Evolutionary conservation across 2,888 invertebrate genomes (phyloP).

Genomic region (Arenicola marina): DNA sequence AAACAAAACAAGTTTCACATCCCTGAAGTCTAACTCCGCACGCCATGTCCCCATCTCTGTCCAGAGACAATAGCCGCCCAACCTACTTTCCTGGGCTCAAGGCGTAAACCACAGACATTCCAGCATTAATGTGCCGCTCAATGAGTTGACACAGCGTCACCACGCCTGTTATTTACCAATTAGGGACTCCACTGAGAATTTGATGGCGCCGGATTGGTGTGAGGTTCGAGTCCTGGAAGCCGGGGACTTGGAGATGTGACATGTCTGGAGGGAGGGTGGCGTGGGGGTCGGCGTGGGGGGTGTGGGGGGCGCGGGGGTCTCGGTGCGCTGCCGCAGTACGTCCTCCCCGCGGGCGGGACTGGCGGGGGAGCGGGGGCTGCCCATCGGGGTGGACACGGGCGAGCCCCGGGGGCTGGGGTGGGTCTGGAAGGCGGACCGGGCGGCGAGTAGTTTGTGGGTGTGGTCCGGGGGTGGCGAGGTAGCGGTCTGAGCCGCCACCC

Average conservation of each 20-base stretch:
- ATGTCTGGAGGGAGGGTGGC: not conserved
- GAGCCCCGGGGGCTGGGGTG: not conserved
- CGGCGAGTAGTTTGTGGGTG: conserved; percentile 9
- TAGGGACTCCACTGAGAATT: conserved; percentile 29
- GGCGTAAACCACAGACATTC: no score
- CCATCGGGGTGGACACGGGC: not conserved
- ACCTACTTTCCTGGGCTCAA: no score
- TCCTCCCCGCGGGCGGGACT: conserved; percentile 1
- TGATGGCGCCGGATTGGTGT: conserved; percentile 41
- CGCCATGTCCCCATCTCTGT: no score
- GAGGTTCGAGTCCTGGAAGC: not conserved
- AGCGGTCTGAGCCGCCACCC: not conserved
- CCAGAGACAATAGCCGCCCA: no score
- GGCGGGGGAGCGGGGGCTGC: not conserved
- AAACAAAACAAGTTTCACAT: no score
- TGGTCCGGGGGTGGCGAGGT: not conserved
- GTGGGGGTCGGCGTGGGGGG: not conserved
- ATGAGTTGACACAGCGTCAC: no score
- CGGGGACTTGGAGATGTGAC: not conserved
- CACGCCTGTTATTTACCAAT: conserved; percentile 24
- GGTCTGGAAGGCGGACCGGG: conserved; percentile 20
- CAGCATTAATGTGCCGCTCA: no score
- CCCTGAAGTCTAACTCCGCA: no score
- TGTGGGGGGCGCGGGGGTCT: not conserved
- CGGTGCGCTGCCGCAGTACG: not conserved